Percentiles rank a stretch among this genome's conserved stretches.
These are phyloP conservation scores for Pelodiscus sinensis DNA, from an alignment of 2,113 vertebrate species.

Conservation along the genomic window DNA sequence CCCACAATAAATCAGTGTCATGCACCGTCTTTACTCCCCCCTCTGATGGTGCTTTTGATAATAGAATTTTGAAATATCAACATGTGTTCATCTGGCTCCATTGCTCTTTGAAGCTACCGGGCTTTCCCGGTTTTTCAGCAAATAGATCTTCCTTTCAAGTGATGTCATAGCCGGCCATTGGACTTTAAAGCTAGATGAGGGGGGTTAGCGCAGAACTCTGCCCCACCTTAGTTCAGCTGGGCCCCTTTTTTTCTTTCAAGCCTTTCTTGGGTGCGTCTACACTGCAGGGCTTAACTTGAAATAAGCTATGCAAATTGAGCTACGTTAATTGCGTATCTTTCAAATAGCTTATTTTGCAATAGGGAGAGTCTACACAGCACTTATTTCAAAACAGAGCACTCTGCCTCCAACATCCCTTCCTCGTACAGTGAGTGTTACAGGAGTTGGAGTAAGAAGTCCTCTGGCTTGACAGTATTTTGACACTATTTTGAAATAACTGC, in stretches of 20 bases:
- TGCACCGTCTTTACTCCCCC: not conserved
- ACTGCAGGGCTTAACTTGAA: too few species aligned
- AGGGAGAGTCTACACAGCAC: not conserved
- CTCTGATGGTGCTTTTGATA: not conserved
- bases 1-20: not conserved
- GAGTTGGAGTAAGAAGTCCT: too few species aligned
- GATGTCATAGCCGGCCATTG: not conserved
- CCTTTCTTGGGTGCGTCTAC: not conserved
- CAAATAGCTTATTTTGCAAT: too few species aligned
- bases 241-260: too few species aligned
- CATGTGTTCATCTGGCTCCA: not conserved
- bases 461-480: too few species aligned
- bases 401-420: too few species aligned
- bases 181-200: not conserved
- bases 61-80: not conserved
- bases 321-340: too few species aligned
- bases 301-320: too few species aligned
- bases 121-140: not conserved
- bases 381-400: not conserved
- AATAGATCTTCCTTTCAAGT: not conserved
- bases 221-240: not conserved
- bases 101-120: not conserved
- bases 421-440: too few species aligned
- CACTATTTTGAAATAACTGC: too few species aligned
- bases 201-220: not conserved